Percentiles rank a stretch among this genome's conserved stretches.
phyloP scores from a whole-genome alignment of 1,140 invertebrate genomes.

The Acyrthosiphon pisum region DNA sequence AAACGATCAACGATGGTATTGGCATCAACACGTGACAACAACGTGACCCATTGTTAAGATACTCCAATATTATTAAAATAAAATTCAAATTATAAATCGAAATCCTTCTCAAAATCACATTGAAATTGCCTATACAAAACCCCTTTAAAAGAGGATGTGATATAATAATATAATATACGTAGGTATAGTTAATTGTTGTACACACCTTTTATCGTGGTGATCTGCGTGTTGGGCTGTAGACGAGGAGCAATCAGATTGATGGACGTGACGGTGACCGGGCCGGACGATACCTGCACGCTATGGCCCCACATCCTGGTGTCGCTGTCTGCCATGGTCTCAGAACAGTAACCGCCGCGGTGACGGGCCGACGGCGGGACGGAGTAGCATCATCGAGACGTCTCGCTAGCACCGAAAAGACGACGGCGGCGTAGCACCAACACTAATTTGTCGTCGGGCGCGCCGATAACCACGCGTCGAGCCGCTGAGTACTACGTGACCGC shows the following conservation, averaged over 20 bases:
- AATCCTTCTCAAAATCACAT: too few relatives aligned
- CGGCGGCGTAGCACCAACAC: background rate
- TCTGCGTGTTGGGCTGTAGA: conserved; percentile 33
- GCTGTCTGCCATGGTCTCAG: conserved; percentile 34
- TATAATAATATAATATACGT: too few relatives aligned
- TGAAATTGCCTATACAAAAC: too few relatives aligned
- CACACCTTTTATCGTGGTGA: conserved; percentile 35
- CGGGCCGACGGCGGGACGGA: background rate
- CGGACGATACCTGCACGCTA: conserved; percentile 60
- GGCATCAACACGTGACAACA: too few relatives aligned
- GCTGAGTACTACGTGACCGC: conserved; percentile 5
- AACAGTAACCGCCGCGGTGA: background rate
- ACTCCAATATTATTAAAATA: too few relatives aligned
- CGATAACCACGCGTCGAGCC: background rate
- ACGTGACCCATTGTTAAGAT: too few relatives aligned
- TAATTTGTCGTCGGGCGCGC: background rate
- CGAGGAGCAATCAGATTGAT: conserved; percentile 59
- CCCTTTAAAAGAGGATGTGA: too few relatives aligned
- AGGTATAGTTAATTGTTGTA: too few relatives aligned
- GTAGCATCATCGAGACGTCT: background rate
- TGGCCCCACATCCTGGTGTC: conserved; percentile 56
- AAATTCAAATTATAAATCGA: too few relatives aligned
- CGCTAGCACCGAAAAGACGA: background rate
- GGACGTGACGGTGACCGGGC: conserved; percentile 61
- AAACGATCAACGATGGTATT: too few relatives aligned